Evolutionary conservation across 2,888 invertebrate genomes (phyloP).

Genomic region (Cataglyphis livida): DNA sequence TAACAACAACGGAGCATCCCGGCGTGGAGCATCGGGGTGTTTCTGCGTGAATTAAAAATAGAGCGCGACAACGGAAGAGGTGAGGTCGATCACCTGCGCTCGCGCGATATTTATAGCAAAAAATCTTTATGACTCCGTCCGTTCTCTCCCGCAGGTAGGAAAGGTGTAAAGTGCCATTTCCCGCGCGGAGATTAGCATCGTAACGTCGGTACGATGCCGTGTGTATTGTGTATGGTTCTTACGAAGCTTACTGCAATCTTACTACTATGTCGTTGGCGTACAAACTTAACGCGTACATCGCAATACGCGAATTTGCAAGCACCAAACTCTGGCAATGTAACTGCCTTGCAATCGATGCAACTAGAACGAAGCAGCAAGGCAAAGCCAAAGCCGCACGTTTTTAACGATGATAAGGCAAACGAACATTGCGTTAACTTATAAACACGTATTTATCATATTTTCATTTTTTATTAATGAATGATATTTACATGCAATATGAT

Average conservation of each 20-base stretch:
- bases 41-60: conserved; percentile 49
- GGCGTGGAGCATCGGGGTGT: not conserved
- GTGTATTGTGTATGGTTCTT: not conserved
- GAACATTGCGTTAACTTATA: not conserved
- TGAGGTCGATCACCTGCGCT: conserved; percentile 35
- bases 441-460: not conserved
- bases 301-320: conserved; percentile 3
- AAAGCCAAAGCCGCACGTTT: not conserved
- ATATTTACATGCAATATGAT: not conserved
- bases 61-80: conserved; percentile 39
- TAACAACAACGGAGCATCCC: conserved; percentile 18
- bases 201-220: not conserved
- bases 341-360: not conserved
- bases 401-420: not conserved
- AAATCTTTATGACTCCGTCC: conserved; percentile 37
- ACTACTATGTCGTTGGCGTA: not conserved
- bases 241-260: conserved; percentile 18
- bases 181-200: conserved; percentile 3
- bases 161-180: conserved; percentile 22
- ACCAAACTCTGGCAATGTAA: not conserved
- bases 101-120: conserved; percentile 46
- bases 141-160: not conserved
- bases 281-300: conserved; percentile 7
- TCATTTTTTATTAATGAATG: not conserved
- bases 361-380: not conserved